Base-by-base conservation (phyloP, 2,888 invertebrate species). In the Drosophila mimica region DNA sequence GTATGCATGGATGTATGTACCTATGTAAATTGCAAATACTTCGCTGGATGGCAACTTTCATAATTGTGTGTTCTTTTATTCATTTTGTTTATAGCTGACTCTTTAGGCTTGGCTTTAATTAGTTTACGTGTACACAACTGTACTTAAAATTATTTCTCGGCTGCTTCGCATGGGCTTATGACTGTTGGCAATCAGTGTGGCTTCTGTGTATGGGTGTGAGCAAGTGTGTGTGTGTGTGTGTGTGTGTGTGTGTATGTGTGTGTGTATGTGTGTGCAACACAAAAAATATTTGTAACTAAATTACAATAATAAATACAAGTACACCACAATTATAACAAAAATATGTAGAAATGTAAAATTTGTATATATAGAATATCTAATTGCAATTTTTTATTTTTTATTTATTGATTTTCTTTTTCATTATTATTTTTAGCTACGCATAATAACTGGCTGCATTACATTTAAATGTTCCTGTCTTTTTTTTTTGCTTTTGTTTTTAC, bases 31-130 rank as follows among this genome's bases (percentile, higher is more conserved):
- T 82, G 89, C 89, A 88, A 83, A 87, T 87, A 83, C 52, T 86
- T 89, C 81, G 88, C 89, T 87, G 86, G 90, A 87, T 89, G 86
- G 90, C 90, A 87, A 87, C 71, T 88, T 85, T 86, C 73, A 86
- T 86, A 85, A 83, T 88, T 76, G 51, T 67, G 58, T 70, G 28
- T 68, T 59, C 33, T 40, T 66, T 48, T 66, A 17, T 68, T 40
- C 38, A 51, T 33, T 63, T 51, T 28, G 43, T 54, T 65, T 56
- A 52, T 56, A 52, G 46, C 48, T 54, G 28, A 62, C 75, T 52
- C 48, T 63, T 61, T 54, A 48, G 49, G 69, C 74, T 34, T 59
- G 38, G 48, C 57, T 43, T 52, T 61, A 30, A 52, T 62, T 60
- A 56, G 31, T 60, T 60, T 34, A 53, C 20, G 62, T 51, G 62